These are phyloP conservation scores for Papilio polytes DNA, from an alignment of 1,140 invertebrate species.

Conservation along the genomic window DNA sequence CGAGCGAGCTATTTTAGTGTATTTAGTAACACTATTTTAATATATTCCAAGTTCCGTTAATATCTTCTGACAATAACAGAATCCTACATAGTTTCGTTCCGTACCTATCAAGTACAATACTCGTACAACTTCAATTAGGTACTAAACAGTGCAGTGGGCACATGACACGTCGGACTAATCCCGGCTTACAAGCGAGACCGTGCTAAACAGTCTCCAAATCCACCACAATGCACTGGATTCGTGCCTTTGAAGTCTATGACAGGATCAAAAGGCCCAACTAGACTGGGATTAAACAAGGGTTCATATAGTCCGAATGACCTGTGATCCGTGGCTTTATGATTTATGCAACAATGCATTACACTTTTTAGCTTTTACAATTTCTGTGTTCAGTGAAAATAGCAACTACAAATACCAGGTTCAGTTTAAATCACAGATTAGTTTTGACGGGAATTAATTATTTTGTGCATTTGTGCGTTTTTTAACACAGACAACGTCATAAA, in stretches of 20 bases:
- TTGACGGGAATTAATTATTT: neutral
- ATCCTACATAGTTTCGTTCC: slow-evolving; percentile 49
- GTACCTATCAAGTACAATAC: slow-evolving; percentile 52
- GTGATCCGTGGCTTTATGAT: slow-evolving; percentile 19
- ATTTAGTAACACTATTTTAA: neutral
- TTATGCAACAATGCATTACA: slow-evolving; percentile 13
- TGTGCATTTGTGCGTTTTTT: too few species aligned
- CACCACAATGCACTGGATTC: slow-evolving; percentile 65
- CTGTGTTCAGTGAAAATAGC: neutral
- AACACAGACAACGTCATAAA: too few species aligned
- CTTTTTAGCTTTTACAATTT: slow-evolving; percentile 6
- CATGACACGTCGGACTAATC: slow-evolving; percentile 72
- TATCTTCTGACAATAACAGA: neutral
- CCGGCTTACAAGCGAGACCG: slow-evolving; percentile 67
- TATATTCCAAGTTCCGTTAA: neutral
- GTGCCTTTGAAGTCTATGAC: slow-evolving; percentile 77
- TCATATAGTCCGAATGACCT: slow-evolving; percentile 30
- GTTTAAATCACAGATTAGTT: neutral
- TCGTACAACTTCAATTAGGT: slow-evolving; percentile 58
- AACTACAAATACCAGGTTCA: neutral
- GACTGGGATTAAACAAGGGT: slow-evolving; percentile 55
- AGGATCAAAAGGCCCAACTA: slow-evolving; percentile 72
- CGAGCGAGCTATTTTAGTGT: too few species aligned
- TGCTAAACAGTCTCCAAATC: slow-evolving; percentile 65
- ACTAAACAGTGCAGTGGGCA: slow-evolving; percentile 60